These are phyloP conservation scores for Apis florea DNA, from an alignment of 1,140 invertebrate species.

Conservation along the genomic window DNA sequence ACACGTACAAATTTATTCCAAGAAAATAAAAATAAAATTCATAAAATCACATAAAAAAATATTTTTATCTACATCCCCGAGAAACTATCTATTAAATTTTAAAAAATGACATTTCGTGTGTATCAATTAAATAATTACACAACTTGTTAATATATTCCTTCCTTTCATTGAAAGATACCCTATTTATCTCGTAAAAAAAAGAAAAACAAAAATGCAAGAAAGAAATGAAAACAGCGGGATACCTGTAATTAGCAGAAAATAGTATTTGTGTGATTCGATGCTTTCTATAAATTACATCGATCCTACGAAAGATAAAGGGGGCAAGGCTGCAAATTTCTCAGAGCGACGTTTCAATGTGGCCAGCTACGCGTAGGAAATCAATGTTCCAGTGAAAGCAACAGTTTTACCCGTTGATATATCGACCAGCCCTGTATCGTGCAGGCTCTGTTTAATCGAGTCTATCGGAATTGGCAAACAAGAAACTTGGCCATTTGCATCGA, in stretches of 20 bases:
- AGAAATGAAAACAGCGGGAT: neutral
- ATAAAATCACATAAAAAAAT: too few relatives aligned
- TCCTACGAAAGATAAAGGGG: slow-evolving; percentile 14
- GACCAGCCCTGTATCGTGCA: neutral
- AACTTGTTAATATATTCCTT: neutral
- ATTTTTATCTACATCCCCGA: neutral
- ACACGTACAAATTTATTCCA: too few relatives aligned
- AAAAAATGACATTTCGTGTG: neutral
- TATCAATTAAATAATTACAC: neutral
- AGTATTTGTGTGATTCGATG: neutral
- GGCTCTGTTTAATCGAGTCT: slow-evolving; percentile 25
- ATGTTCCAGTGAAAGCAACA: slow-evolving; percentile 46
- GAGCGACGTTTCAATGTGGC: slow-evolving; percentile 30
- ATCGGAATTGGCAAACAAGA: neutral
- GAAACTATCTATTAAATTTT: neutral
- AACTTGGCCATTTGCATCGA: slow-evolving; percentile 30
- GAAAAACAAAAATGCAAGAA: too few relatives aligned
- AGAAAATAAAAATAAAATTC: too few relatives aligned
- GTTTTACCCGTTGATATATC: slow-evolving; percentile 42
- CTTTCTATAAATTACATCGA: slow-evolving; percentile 27
- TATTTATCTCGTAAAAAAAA: neutral
- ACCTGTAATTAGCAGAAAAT: slow-evolving; percentile 21
- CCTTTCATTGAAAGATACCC: neutral
- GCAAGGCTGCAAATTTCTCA: slow-evolving; percentile 45
- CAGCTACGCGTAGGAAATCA: slow-evolving; percentile 31